These are phyloP conservation scores for Thymelicus sylvestris DNA, from an alignment of 2,888 invertebrate species.

Conservation along the genomic window DNA sequence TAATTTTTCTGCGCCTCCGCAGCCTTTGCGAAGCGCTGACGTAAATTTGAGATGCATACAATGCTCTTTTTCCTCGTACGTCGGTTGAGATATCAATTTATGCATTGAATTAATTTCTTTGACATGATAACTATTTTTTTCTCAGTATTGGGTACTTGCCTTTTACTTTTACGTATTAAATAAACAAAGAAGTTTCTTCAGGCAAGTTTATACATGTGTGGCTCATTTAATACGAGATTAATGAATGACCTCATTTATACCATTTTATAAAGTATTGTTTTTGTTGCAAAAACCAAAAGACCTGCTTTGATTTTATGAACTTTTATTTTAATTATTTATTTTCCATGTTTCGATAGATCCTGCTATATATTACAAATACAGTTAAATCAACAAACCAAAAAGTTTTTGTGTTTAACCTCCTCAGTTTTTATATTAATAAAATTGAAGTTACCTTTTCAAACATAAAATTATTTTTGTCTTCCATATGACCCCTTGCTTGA, in stretches of 20 bases:
- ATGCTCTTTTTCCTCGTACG: slow-evolving; percentile 16
- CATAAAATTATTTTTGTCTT: no score
- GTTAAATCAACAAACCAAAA: neutral
- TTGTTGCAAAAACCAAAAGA: no score
- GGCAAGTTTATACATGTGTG: slow-evolving; percentile 21
- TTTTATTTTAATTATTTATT: no score
- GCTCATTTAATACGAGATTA: slow-evolving; percentile 14
- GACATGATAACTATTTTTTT: no score
- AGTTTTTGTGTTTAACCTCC: no score
- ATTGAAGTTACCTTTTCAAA: no score
- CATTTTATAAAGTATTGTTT: neutral
- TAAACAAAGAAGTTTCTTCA: slow-evolving; percentile 16
- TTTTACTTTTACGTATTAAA: slow-evolving; percentile 19
- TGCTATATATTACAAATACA: no score
- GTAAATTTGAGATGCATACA: slow-evolving; percentile 23
- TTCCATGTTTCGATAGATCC: no score
- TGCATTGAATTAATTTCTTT: neutral
- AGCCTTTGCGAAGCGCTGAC: slow-evolving; percentile 32
- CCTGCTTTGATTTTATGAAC: no score
- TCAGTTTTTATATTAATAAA: no score
- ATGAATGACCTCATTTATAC: slow-evolving; percentile 15
- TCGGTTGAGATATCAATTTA: neutral
- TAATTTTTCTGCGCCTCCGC: slow-evolving; percentile 31
- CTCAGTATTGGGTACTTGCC: neutral
- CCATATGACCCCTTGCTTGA: no score